These are phyloP conservation scores for Uloborus plumipes DNA, from an alignment of 2,888 invertebrate species.

Conservation along the genomic window DNA sequence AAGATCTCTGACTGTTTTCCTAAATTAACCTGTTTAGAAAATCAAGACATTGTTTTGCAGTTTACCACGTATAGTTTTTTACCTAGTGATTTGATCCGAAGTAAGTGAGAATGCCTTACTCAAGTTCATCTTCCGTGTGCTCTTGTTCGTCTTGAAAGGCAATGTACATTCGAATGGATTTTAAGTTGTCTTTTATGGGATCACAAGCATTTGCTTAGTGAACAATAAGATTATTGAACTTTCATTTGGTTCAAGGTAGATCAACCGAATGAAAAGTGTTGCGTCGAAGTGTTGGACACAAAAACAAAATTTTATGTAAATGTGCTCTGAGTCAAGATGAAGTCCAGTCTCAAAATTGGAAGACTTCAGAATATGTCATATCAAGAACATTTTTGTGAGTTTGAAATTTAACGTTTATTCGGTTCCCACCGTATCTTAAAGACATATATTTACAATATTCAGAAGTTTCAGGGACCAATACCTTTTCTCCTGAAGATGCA, in stretches of 20 bases:
- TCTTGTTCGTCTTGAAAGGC: conserved; percentile 28
- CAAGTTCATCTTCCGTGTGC: conserved; percentile 27
- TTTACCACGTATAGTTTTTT: conserved; percentile 33
- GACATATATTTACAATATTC: conserved; percentile 39
- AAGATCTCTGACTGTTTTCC: conserved; percentile 39
- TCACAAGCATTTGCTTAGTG: background rate
- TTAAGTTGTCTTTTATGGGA: conserved; percentile 28
- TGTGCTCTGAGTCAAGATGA: too few relatives aligned
- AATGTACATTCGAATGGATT: conserved; percentile 25
- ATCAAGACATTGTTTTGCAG: conserved; percentile 51
- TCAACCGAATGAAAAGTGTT: too few relatives aligned
- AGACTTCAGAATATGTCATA: conserved; percentile 43
- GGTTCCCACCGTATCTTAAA: conserved; percentile 49
- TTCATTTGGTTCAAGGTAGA: too few relatives aligned
- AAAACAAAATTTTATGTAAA: too few relatives aligned
- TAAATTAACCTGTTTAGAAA: conserved; percentile 42
- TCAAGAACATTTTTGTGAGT: conserved; percentile 46
- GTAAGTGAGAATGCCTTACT: conserved; percentile 37
- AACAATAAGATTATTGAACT: too few relatives aligned
- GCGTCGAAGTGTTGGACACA: too few relatives aligned
- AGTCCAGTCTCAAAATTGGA: conserved; percentile 25
- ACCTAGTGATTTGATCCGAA: conserved; percentile 25
- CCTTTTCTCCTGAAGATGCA: conserved; percentile 32
- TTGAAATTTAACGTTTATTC: conserved; percentile 41
- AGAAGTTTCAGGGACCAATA: conserved; percentile 59